These are phyloP conservation scores for Pentalonia nigronervosa DNA, from an alignment of 1,140 invertebrate species.

Conservation along the genomic window DNA sequence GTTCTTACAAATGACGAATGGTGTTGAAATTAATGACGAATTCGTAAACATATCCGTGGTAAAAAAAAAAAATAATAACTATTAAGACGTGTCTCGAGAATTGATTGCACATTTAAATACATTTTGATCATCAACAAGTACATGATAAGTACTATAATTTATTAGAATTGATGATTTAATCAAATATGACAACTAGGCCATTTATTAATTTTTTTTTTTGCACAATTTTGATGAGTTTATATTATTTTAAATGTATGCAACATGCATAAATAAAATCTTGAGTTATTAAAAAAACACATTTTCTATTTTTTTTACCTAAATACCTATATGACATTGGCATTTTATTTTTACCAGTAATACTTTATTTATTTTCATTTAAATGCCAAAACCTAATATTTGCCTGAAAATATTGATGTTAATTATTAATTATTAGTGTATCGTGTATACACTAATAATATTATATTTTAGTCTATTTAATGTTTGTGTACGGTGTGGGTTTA, in stretches of 20 bases:
- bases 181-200: background rate
- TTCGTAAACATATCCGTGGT: too few species aligned
- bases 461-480: background rate
- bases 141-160: background rate
- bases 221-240: background rate
- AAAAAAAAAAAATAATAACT: too few species aligned
- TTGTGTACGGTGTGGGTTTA: background rate
- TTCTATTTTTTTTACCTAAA: background rate
- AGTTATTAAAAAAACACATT: background rate
- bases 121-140: background rate
- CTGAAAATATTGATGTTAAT: background rate
- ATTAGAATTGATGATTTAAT: background rate
- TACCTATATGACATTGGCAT: too few species aligned
- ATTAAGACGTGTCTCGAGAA: too few species aligned
- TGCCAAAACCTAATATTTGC: background rate
- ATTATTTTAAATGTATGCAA: background rate
- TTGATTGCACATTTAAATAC: background rate
- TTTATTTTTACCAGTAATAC: background rate
- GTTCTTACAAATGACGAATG: background rate
- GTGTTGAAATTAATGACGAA: too few species aligned
- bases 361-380: background rate
- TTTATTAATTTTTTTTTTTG: background rate
- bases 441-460: too few species aligned
- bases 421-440: too few species aligned
- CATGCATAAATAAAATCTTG: background rate